Evolutionary conservation across 1,140 invertebrate species (phyloP), one percentile per base, ranked within the genome.

Genomic region (Maniola jurtina): DNA sequence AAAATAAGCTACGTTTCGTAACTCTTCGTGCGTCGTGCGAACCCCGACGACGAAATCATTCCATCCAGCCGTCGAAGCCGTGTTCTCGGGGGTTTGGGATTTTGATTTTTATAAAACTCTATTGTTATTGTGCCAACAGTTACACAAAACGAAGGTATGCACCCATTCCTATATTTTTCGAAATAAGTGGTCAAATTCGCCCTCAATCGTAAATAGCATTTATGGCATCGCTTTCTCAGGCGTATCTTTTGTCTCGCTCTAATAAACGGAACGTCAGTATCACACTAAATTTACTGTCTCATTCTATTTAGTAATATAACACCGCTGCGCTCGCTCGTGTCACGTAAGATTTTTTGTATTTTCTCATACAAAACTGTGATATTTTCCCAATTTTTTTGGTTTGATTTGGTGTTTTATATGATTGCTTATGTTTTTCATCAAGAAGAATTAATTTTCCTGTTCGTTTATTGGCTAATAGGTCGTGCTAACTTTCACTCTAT

Each of bases 31-130:
- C 80, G 88, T 82, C 86, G 86, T 90, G 88, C 80, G 88, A 90
- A 90, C 88, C 88, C 88, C 88, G 87, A 87, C 87, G 88, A 88
- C 88, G 84, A 90, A 88, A 88, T 90, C 86, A 90, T 90, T 90
- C 88, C 88, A 90, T 88, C 88, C 88, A 88, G 86, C 84, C 86
- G 84, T 90, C 86, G 86, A 88, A 88, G 88, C 84, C 78, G 83
- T 88, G 77, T 90, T 88, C 84, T 88, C 85, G 83, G 86, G 86
- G 86, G 86, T 88, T 88, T 90, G 80, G 82, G 79, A 86, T 87
- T 83, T 82, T 85, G 86, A 85, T 87, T 88, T 89, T 88, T 84
- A 85, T 86, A 82, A 88, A 88, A 80, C 78, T 83, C 73, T 76
- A 80, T 81, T 83, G 79, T 81, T 82, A 75, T 79, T 85, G 88